phyloP scores from a whole-genome alignment of 2,888 invertebrate genomes.

The Argynnis bischoffii region DNA sequence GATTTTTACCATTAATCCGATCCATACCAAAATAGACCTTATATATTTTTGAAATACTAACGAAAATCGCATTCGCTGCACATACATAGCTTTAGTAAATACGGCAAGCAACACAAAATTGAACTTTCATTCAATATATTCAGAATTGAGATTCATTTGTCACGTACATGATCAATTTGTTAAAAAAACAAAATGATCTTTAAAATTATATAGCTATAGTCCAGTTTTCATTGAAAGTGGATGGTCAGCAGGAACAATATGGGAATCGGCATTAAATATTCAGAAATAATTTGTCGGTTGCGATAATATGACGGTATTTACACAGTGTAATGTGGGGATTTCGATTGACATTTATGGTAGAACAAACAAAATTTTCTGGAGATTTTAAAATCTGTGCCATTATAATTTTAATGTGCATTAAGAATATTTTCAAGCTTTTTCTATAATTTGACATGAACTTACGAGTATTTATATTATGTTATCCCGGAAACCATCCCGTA shows the following conservation, averaged over 20 bases:
- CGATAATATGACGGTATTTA: conserved; percentile 45
- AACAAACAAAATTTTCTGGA: conserved; percentile 19
- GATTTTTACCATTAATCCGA: conserved; percentile 18
- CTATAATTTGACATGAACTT: not conserved
- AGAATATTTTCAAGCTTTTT: not conserved
- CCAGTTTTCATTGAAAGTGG: conserved; percentile 28
- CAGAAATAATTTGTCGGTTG: conserved; percentile 51
- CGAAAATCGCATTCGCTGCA: conserved; percentile 17
- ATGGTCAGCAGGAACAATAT: conserved; percentile 41
- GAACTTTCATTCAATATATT: conserved; percentile 22
- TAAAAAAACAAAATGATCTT: conserved; percentile 12
- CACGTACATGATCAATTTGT: not conserved
- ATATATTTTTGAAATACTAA: conserved; percentile 29
- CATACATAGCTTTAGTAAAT: conserved; percentile 26
- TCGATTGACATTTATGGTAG: conserved; percentile 36
- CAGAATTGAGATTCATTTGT: conserved; percentile 16
- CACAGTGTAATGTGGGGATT: conserved; percentile 39
- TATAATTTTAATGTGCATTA: conserved; percentile 6
- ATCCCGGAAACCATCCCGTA: no score
- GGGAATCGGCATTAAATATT: conserved; percentile 50
- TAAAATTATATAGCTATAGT: conserved; percentile 24
- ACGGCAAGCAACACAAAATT: conserved; percentile 19
- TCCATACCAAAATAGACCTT: conserved; percentile 31
- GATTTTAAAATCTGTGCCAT: conserved; percentile 14
- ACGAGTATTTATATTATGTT: not conserved